Conservation (phyloP, 1,140 invertebrate species). For the Drosophila jambulina region DNA sequence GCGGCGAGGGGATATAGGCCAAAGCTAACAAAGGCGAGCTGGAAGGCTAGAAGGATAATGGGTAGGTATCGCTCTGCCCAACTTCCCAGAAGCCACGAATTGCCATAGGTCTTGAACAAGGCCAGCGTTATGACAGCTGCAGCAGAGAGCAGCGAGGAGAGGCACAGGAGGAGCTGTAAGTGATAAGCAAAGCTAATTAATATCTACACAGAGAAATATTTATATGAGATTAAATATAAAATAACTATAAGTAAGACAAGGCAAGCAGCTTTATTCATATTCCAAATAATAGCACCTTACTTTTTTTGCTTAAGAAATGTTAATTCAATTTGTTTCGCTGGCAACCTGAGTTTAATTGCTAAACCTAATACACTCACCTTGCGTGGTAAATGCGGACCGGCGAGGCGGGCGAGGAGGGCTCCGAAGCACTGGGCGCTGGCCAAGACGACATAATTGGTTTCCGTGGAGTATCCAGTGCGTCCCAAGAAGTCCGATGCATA, state of each 20-base stretch:
- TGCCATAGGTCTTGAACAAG: constrained; percentile 56
- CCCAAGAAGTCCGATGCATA: constrained; percentile 68
- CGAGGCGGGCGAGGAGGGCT: constrained; percentile 51
- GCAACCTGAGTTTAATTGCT: not conserved
- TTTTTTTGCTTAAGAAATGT: too few relatives aligned
- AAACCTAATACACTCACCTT: constrained; percentile 36
- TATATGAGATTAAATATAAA: not conserved
- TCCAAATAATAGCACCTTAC: too few relatives aligned
- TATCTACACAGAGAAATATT: not conserved
- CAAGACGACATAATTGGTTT: constrained; percentile 58
- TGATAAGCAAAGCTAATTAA: not conserved
- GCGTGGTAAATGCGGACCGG: constrained; percentile 53
- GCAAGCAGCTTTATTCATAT: not conserved
- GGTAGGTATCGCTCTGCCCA: constrained; percentile 54
- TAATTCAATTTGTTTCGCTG: not conserved
- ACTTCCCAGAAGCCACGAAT: constrained; percentile 21
- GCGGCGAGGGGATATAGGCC: constrained; percentile 68
- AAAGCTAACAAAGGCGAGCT: constrained; percentile 68
- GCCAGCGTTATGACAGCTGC: constrained; percentile 52
- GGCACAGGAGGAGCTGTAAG: constrained; percentile 57
- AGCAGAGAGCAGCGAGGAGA: constrained; percentile 64
- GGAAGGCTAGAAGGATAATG: constrained; percentile 55
- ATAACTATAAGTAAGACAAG: not conserved
- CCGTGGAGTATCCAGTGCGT: constrained; percentile 53
- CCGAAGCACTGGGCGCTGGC: constrained; percentile 57